phyloP scores from a whole-genome alignment of 1,140 invertebrate species.

The Lordiphosa collinella region DNA sequence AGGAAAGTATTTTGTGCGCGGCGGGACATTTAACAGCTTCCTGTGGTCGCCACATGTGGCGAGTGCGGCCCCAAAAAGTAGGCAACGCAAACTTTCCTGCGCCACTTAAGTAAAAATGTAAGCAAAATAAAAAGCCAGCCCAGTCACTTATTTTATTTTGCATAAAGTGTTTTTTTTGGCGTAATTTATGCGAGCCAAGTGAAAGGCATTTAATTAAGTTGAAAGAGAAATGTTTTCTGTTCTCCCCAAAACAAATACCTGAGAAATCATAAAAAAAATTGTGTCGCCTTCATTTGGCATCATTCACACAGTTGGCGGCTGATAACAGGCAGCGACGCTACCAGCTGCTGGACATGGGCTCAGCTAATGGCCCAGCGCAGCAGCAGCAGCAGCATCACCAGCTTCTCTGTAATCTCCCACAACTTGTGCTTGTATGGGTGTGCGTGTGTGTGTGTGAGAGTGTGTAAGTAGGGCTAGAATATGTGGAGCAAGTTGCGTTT shows the following conservation, averaged over 20 bases:
- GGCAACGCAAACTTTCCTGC: conserved; percentile 3
- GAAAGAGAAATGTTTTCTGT: not conserved
- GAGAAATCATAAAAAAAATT: conserved; percentile 46
- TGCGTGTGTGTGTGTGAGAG: conserved; percentile 14
- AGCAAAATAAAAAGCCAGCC: conserved; percentile 25
- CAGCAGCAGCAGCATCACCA: conserved; percentile 28
- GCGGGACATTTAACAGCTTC: conserved; percentile 41
- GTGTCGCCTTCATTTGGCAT: conserved; percentile 59
- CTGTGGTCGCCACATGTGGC: conserved; percentile 35
- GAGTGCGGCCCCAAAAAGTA: conserved; percentile 2
- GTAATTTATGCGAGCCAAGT: conserved; percentile 71
- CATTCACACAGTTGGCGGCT: conserved; percentile 58
- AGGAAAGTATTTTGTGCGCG: conserved; percentile 15
- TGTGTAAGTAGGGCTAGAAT: conserved; percentile 75
- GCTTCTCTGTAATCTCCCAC: conserved; percentile 58
- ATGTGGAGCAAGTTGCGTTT: conserved; percentile 70
- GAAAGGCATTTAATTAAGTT: conserved; percentile 75
- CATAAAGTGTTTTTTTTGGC: conserved; percentile 67
- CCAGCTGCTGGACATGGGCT: conserved; percentile 10
- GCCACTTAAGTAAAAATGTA: conserved; percentile 35
- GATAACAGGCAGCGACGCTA: conserved; percentile 48
- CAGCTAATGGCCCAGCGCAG: conserved; percentile 40
- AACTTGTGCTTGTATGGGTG: conserved; percentile 2
- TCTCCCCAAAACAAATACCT: conserved; percentile 1
- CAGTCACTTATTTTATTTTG: conserved; percentile 60